Evolutionary conservation across 2,888 invertebrate genomes (phyloP).

Genomic region (Dendrolimus houi): DNA sequence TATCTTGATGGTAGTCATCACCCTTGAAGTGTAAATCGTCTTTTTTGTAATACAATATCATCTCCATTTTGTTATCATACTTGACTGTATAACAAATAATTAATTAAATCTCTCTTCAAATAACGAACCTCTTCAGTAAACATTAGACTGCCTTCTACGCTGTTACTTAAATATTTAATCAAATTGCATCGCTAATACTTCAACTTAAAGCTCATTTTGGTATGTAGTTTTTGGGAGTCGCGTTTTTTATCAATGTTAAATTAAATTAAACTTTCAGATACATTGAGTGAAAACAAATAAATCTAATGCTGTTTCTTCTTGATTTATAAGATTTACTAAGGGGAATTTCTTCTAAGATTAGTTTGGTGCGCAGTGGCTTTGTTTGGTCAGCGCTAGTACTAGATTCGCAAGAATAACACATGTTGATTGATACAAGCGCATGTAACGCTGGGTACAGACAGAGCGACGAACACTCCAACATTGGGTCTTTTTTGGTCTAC

Average conservation of each 20-base stretch:
- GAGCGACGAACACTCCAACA: no score
- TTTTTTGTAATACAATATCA: conserved; percentile 10
- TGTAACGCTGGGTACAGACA: no score
- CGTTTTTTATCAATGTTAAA: neutral
- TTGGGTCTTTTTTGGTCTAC: no score
- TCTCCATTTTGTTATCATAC: conserved; percentile 13
- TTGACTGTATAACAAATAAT: neutral
- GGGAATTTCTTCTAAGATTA: neutral
- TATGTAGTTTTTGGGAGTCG: neutral
- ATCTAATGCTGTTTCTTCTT: neutral
- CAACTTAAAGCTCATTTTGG: neutral
- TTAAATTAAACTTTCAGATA: neutral
- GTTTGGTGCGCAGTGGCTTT: neutral
- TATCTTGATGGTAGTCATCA: no score
- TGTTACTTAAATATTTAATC: neutral
- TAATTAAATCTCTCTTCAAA: neutral
- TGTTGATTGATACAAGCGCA: no score
- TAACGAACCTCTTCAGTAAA: neutral
- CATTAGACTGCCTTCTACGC: neutral
- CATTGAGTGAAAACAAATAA: neutral
- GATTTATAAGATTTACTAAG: neutral
- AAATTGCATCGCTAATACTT: neutral
- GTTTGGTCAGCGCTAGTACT: neutral
- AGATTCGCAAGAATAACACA: no score
- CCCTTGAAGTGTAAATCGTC: neutral